These are phyloP conservation scores for Paguma larvata DNA, from an alignment of 2,797 vertebrate genomes.

Conservation along the genomic window DNA sequence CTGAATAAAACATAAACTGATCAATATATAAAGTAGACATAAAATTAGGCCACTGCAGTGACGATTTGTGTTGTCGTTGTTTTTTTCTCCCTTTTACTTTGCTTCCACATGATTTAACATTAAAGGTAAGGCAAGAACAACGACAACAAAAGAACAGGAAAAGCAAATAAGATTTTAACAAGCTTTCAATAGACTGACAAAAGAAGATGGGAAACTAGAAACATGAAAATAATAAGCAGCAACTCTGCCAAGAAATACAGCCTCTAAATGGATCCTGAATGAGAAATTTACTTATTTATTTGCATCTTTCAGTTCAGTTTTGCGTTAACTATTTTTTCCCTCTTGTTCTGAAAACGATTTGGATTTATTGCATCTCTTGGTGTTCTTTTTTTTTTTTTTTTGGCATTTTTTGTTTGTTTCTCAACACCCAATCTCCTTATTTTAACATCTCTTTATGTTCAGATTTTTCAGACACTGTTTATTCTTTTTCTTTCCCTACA, in stretches of 20 bases:
- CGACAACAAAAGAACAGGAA: conserved; percentile 76
- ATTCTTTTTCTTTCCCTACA: conserved; percentile 70
- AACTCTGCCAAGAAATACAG: conserved; percentile 85
- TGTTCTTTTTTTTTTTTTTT: conserved; percentile 40
- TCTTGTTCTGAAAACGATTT: conserved; percentile 78
- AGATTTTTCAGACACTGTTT: conserved; percentile 83
- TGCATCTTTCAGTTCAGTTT: conserved; percentile 81
- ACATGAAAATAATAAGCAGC: conserved; percentile 85
- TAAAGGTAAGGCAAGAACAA: conserved; percentile 81
- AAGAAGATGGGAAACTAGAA: conserved; percentile 80
- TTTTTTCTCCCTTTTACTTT: conserved; percentile 46
- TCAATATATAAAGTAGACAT: conserved; percentile 73
- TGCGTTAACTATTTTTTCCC: conserved; percentile 80
- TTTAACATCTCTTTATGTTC: conserved; percentile 82
- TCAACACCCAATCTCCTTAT: conserved; percentile 67
- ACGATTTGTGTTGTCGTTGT: neutral
- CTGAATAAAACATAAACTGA: conserved; percentile 82
- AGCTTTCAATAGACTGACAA: conserved; percentile 84
- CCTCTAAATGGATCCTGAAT: conserved; percentile 81
- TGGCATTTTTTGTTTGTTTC: conserved; percentile 28
- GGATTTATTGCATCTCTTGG: conserved; percentile 80
- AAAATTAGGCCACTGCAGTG: conserved; percentile 61
- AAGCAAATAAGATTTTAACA: conserved; percentile 87
- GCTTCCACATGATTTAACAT: conserved; percentile 78
- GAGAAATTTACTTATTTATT: conserved; percentile 77